Evolutionary conservation across 1,140 invertebrate genomes (phyloP), one percentile per base, ranked within the genome.

Genomic region (Apocrypta bakeri): DNA sequence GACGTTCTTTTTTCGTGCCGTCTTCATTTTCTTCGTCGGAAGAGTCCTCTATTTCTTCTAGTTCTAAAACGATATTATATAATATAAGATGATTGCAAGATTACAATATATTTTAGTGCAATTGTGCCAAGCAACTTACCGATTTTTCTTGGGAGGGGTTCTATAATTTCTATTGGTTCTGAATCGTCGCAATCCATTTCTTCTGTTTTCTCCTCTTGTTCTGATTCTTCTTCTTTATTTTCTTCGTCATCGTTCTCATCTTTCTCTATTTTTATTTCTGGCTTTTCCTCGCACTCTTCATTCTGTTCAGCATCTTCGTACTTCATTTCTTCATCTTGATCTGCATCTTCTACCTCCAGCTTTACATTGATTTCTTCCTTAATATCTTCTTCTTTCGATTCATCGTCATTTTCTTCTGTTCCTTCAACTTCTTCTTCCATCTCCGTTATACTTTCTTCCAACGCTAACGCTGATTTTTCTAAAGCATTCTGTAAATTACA

Each of bases 1-100:
- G 9, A 1, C 17, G 27, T 93, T 93, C 85, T 93, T 93, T 83
- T 93, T 92, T 25, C 0, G 33, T 11, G 12, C 66, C 29, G 2
- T 68, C 12, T 8, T 25, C 42, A 64, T 11, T 37, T 61, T 83
- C 82, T 33, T 83, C 82, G 21, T 79, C 76, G 4, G 82, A 83
- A 11, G 82, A 83, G 40, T 84, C 82, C 12, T 82, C 80, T 33
- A 81, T 80, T 82, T 86, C 85, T 84, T 82, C 78, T 1, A 79
- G 29, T 77, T 80, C 69, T 85, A 21, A 33, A 82, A 72, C 29
- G n/a, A n/a, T 12, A 31, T 75, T 12, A 42, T 42, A 8, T 9
- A 42, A 25, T 42, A 40, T 73, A 42, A 14, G 3, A 37, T 48
- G n/a, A 25, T 25, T 73, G 21, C 7, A 66, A 77, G 68, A 78